phyloP scores from a whole-genome alignment of 2,797 vertebrate species.

The Discoglossus pictus region DNA sequence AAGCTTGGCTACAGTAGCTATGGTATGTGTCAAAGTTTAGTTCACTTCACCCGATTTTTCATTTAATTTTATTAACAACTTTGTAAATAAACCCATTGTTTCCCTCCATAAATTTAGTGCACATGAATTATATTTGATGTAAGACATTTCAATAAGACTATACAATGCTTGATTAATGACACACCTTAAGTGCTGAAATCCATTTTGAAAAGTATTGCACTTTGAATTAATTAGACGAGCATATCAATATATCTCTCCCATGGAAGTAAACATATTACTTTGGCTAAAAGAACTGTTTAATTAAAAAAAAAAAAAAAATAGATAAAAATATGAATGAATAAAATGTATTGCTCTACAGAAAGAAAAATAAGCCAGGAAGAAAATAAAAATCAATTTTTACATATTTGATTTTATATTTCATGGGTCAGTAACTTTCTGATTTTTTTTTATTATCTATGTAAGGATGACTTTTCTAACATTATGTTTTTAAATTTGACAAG shows the following conservation, averaged over 20 bases:
- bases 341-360: background rate
- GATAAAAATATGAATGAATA: too few species aligned
- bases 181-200: background rate
- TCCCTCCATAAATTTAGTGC: background rate
- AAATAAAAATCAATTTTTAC: constrained; percentile 19
- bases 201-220: too few species aligned
- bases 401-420: constrained; percentile 47
- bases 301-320: too few species aligned
- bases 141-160: background rate
- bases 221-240: too few species aligned
- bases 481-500: constrained; percentile 74
- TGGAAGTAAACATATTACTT: too few species aligned
- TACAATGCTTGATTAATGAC: background rate
- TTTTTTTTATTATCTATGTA: constrained; percentile 50
- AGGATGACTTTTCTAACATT: constrained; percentile 72
- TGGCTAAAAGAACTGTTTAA: too few species aligned
- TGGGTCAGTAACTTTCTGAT: constrained; percentile 49
- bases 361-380: background rate
- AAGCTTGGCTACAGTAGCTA: too few species aligned
- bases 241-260: background rate
- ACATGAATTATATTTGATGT: background rate
- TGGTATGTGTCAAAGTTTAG: too few species aligned
- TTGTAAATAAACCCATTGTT: background rate
- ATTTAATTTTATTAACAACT: too few species aligned
- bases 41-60: too few species aligned